Evolutionary conservation across 2,113 vertebrate genomes (phyloP), one percentile per base, ranked within the genome.

Genomic region (Pituophis catenifer): DNA sequence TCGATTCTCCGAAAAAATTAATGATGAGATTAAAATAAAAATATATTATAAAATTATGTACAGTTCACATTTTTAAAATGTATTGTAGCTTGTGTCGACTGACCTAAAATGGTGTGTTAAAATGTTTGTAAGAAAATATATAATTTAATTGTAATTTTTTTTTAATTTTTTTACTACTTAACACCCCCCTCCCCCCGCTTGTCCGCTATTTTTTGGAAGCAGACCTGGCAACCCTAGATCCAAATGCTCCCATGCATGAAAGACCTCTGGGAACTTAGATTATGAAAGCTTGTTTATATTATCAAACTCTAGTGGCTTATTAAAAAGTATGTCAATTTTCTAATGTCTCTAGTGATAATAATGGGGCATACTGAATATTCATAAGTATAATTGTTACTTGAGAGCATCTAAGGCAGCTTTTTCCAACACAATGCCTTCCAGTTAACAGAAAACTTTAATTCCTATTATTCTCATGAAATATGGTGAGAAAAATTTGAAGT

Each of bases 291-390:
- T 90, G 89, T 86, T 93, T 90, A 89, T 92, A 86, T 59, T 21
- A 62, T 93, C 44, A 86, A 90, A 93, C 48, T 90, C 92, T 59
- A 86, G 59, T 75, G 89, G 75, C 89, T 93, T 90, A 93, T 90
- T 90, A 90, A 93, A 93, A 93, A 90, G 55, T 90, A 86, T 93
- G 92, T 93, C 89, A 93, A 93, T 90, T 93, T 93, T 21, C 33
- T 52, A 86, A 90, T 86, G 75, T 90, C 92, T 86, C 89, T 59
- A 58, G 59, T 93, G 75, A 86, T 62, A 93, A 90, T 90, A 86
- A 93, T 62, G 70, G 70, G 59, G 59, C 88, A 93, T 53, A 58
- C 21, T 55, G 86, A 90, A 86, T 57, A 93, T 93, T 93, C 59
- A 90, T 59, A 86, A 93, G 29, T 52, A 24, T 55, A 53, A 92